Evolutionary conservation across 2,797 vertebrate genomes (phyloP).

Genomic region (Lepus townsendii): DNA sequence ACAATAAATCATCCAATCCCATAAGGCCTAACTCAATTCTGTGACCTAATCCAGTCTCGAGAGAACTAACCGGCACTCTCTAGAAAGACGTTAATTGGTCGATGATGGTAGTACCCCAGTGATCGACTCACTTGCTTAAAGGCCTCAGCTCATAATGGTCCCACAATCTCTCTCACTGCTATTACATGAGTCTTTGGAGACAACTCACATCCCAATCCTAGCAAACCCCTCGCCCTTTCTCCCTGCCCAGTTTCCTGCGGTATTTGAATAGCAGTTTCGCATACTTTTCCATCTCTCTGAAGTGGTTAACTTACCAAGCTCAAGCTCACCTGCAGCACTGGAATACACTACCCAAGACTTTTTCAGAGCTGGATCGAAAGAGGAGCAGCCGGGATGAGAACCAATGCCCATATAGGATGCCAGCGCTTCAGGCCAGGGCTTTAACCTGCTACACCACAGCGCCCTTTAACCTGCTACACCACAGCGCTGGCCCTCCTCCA

Average conservation of each 20-base stretch:
- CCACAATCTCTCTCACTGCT: background rate
- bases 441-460: too few species aligned
- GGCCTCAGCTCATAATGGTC: too few species aligned
- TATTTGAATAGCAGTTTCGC: background rate
- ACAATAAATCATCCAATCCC: background rate
- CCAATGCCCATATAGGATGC: too few species aligned
- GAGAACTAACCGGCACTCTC: background rate
- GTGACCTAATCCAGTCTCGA: background rate
- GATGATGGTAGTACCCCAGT: accelerated
- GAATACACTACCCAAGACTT: background rate
- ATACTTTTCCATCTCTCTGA: background rate
- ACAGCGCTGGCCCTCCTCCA: too few species aligned
- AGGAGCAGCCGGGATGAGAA: too few species aligned
- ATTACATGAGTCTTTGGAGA: background rate
- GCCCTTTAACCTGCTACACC: too few species aligned
- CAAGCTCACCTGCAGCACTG: background rate
- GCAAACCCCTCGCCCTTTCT: background rate
- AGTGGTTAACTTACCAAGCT: background rate
- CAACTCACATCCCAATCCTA: background rate
- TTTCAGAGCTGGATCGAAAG: background rate
- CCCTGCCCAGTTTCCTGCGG: background rate
- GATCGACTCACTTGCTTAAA: background rate
- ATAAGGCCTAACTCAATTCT: background rate
- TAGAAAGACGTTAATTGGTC: background rate
- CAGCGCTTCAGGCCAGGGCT: too few species aligned